Conservation (phyloP, 2,113 vertebrate species). For the Melozone crissalis region DNA sequence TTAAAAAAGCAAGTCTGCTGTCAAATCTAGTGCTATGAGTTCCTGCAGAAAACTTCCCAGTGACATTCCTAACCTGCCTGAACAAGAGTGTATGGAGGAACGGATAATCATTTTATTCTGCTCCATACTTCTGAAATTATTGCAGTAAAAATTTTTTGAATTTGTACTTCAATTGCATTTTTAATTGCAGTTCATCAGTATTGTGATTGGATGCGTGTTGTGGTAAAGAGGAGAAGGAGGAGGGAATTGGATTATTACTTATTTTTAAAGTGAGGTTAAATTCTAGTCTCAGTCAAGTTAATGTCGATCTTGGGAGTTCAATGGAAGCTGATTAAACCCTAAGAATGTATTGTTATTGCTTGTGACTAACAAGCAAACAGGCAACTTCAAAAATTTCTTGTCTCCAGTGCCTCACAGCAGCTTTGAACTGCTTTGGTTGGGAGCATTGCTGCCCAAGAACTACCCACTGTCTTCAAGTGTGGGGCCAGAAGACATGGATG, state of each 20-base stretch:
- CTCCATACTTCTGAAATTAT: neutral
- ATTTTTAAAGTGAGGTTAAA: neutral
- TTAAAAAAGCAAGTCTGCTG: neutral
- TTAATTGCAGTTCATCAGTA: neutral
- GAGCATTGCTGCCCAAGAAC: rapidly evolving
- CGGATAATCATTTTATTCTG: neutral
- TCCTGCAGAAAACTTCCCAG: neutral
- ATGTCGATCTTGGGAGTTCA: neutral
- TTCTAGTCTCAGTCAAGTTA: neutral
- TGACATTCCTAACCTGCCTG: neutral
- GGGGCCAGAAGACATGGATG: neutral
- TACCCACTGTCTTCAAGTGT: neutral
- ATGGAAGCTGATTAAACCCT: neutral
- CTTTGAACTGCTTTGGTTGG: neutral
- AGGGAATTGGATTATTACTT: neutral
- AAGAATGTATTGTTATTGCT: neutral
- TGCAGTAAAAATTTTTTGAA: neutral
- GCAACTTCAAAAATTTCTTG: neutral
- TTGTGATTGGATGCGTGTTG: neutral
- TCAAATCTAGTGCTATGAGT: neutral
- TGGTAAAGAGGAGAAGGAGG: neutral
- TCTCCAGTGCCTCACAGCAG: neutral
- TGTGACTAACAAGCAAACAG: neutral
- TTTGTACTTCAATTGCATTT: neutral
- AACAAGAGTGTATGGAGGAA: neutral